Percentiles rank a stretch among this genome's conserved stretches.
phyloP scores from a whole-genome alignment of 2,113 vertebrate species.

The Prionailurus viverrinus region DNA sequence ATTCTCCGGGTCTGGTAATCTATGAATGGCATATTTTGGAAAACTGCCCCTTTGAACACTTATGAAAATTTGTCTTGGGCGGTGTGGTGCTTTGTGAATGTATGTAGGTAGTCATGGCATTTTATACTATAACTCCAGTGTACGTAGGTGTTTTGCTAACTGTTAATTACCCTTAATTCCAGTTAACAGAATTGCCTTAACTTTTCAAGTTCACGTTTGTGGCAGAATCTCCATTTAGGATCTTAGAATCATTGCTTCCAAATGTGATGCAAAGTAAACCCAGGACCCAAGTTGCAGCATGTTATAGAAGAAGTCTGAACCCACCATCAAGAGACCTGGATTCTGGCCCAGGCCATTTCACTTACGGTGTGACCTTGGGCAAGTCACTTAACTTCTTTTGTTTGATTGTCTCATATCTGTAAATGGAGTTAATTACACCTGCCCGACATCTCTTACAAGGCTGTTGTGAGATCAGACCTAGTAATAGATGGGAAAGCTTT shows the following conservation, averaged over 20 bases:
- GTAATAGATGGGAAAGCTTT: slow-evolving; percentile 52
- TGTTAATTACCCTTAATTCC: background rate
- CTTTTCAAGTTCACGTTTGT: slow-evolving; percentile 30
- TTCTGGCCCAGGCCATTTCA: background rate
- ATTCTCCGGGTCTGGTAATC: background rate
- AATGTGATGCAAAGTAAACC: background rate
- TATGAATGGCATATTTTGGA: slow-evolving; percentile 53
- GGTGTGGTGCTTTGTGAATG: background rate
- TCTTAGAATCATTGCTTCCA: background rate
- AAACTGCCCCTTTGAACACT: slow-evolving; percentile 1
- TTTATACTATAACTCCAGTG: background rate
- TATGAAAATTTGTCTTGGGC: background rate
- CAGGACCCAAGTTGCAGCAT: background rate
- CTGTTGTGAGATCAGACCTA: slow-evolving; percentile 17
- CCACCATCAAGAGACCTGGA: background rate
- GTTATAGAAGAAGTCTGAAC: background rate
- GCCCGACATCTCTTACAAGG: background rate
- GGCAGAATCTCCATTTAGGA: background rate
- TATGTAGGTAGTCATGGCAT: background rate
- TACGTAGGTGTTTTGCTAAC: slow-evolving; percentile 8
- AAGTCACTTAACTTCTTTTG: background rate
- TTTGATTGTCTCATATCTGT: slow-evolving; percentile 10
- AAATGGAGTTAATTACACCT: slow-evolving; percentile 58
- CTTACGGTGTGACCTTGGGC: slow-evolving; percentile 41
- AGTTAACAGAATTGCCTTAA: slow-evolving; percentile 35